Evolutionary conservation across 2,113 vertebrate genomes (phyloP).

Genomic region (Megaceryle torquata): DNA sequence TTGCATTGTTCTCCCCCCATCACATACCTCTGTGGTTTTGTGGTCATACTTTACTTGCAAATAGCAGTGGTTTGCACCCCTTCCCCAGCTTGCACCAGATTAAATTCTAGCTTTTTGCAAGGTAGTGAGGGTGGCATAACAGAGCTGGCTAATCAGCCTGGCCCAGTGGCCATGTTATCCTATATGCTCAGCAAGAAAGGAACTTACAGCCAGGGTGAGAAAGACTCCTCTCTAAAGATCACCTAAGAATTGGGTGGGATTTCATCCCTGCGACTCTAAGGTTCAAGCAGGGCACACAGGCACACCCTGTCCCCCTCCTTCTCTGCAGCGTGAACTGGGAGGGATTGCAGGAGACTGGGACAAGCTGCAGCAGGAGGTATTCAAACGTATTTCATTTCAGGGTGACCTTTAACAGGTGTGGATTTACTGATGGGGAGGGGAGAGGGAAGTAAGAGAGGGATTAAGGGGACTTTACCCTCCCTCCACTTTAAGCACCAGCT

Average conservation of each 20-base stretch:
- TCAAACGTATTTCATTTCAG: slow-evolving; percentile 55
- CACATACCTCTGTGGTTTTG: neutral
- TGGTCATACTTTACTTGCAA: neutral
- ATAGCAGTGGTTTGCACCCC: neutral
- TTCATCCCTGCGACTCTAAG: slow-evolving; percentile 8
- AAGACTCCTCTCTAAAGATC: slow-evolving; percentile 38
- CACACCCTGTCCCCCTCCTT: neutral
- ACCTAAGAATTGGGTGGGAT: neutral
- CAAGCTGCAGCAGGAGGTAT: neutral
- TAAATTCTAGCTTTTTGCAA: neutral
- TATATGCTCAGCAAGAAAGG: neutral
- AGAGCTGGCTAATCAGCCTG: neutral
- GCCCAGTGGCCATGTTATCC: neutral
- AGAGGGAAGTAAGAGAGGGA: slow-evolving; percentile 52
- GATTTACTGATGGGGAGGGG: slow-evolving; percentile 48
- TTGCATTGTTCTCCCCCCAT: neutral
- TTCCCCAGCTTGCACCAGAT: neutral
- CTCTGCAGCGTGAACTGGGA: neutral
- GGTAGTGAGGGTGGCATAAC: neutral
- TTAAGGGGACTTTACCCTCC: slow-evolving; percentile 55
- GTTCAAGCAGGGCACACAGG: neutral
- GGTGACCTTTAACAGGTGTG: slow-evolving; percentile 72
- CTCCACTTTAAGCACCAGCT: slow-evolving; percentile 59
- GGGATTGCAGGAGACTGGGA: neutral
- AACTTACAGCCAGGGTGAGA: neutral